Base-by-base conservation (phyloP, 2,113 vertebrate species). In the Oreochromis spilurus region DNA sequence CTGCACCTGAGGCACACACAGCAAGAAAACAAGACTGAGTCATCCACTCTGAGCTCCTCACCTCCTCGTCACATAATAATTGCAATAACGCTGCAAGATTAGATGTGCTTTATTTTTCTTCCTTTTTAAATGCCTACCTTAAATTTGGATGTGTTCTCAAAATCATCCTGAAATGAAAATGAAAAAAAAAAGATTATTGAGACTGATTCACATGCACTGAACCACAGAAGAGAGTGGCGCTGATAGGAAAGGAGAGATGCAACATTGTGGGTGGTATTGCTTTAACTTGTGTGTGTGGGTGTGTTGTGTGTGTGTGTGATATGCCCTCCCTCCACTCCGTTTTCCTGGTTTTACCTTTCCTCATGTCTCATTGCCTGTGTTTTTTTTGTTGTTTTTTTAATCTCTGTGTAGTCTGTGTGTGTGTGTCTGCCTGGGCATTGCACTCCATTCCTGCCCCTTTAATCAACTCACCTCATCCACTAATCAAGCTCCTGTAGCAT, bases 1-100 rank as follows among this genome's bases (percentile, higher is more conserved):
- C 94, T 97, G 97, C 93, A 98, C 96, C 98, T 99, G 96, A 84
- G 91, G 82, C 86, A 95, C 60, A 67, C 34, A 84, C 6, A 29
- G 8, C 7, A 54, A 29, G 7, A 91, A 86, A 40, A 85, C 6
- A 21, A 79, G 84, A 3, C 4, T 90, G 77, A 93, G 79, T 92
- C 88, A 92, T 79, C 52, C 6, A 11, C 54, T 72, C 31, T 50
- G 2, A 89, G 19, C 7, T n/a, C 13, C 57, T n/a, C 45, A 12
- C n/a, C 19, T 14, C 9, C n/a, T 54, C n/a, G 43, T 40, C 50
- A 55, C 19, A 60, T 55, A 26, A 31, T 17, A 36, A 2, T 5
- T 17, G 21, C 8, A n/a, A 40, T 19, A n/a, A 53, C 19, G 29
- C 26, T 70, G 8, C 21, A 53, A 67, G 5, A 85, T 58, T 5